Base-by-base conservation (phyloP, 2,888 invertebrate genomes). In the Archips xylosteana region DNA sequence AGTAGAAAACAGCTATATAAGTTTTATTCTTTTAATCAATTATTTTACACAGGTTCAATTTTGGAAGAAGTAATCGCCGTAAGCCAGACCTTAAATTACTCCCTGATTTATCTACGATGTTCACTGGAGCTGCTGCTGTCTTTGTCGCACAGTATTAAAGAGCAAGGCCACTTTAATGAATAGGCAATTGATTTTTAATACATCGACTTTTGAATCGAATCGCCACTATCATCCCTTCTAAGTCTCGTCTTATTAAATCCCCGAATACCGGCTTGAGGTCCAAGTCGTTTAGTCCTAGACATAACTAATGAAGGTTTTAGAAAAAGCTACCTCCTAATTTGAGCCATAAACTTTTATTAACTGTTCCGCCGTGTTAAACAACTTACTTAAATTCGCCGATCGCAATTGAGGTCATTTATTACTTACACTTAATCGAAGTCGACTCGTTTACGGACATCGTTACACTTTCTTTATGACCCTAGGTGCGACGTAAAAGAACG, bases 341-440 rank as follows among this genome's bases (percentile, higher is more conserved):
- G 47, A 23, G 13, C 39, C 39, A 32, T 71, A 71, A 71, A 65
- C 65, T 60, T 66, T 66, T 66, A 66, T 51, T 60, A 61, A 65
- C 60, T 64, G 64, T 12, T 42, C 47, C 64, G 12, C 45, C 15
- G 64, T 65, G 60, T 51, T 60, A 71, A 71, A 68, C 75, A 75
- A 63, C 75, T 77, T 75, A 77, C 70, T 71, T 71, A 79, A 78
- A 75, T 76, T 74, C 79, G 78, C 71, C 80, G 82, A 85, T 85
- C 78, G 81, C 79, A 80, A 82, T 77, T 76, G 74, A 76, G 70
- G 72, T 78, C 81, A 84, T 87, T 85, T 83, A 83, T 87, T 79
- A 84, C 84, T 80, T 81, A 82, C 77, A 78, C 78, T 83, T 84
- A 85, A 86, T 87, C 84, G 86, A 83, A 85, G 76, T 80, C 80